Evolutionary conservation across 2,113 vertebrate genomes (phyloP).

Genomic region (Catagonus wagneri): DNA sequence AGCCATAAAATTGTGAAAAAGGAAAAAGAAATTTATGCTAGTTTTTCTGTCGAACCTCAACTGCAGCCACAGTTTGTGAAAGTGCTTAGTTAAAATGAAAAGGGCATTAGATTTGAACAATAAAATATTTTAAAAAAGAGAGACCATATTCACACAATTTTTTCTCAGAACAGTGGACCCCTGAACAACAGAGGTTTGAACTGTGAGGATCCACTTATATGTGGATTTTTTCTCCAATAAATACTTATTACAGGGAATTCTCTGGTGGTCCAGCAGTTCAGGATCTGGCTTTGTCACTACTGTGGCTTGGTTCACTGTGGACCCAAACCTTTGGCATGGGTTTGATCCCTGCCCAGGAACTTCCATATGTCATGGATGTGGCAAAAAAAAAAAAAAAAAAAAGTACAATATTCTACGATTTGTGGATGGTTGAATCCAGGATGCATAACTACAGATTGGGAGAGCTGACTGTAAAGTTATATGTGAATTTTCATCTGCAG

Average conservation of each 20-base stretch:
- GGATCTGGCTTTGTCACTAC: too few species aligned
- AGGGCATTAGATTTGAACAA: neutral
- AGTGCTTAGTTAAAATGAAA: neutral
- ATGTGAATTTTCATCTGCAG: neutral
- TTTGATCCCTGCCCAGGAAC: too few species aligned
- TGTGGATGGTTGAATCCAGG: neutral
- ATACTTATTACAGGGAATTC: neutral
- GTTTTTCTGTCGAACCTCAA: neutral
- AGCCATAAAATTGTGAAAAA: neutral
- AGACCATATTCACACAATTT: neutral
- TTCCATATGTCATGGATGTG: too few species aligned
- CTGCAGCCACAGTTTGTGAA: neutral
- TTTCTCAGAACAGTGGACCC: neutral
- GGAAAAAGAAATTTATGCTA: rapidly evolving
- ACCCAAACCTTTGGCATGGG: too few species aligned
- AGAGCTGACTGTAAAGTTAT: neutral
- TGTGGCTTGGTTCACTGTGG: too few species aligned
- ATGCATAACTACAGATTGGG: neutral
- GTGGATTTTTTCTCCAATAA: neutral
- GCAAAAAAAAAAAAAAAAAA: too few species aligned
- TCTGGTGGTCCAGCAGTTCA: too few species aligned
- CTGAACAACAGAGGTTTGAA: neutral
- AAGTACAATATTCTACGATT: neutral
- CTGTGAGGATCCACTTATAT: neutral
- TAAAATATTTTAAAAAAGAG: neutral